These are phyloP conservation scores for Idaea straminata DNA, from an alignment of 2,888 invertebrate species.

Conservation along the genomic window DNA sequence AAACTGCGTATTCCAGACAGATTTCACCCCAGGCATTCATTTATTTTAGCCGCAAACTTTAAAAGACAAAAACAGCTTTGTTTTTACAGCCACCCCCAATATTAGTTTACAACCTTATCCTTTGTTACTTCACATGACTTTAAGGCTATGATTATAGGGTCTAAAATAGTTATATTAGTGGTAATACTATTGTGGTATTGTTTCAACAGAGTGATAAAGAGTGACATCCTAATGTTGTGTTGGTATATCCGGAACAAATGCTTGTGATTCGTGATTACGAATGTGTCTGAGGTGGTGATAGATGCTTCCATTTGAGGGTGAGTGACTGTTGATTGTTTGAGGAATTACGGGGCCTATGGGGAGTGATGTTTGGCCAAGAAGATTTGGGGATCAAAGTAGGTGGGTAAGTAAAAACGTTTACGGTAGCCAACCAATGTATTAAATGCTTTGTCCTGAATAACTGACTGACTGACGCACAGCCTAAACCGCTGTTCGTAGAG, in stretches of 20 bases:
- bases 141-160: slow-evolving; percentile 16
- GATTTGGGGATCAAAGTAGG: no score
- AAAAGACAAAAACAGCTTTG: slow-evolving; percentile 37
- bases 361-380: no score
- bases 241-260: background rate
- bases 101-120: slow-evolving; percentile 17
- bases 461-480: no score
- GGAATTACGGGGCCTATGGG: background rate
- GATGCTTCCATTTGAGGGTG: slow-evolving; percentile 17
- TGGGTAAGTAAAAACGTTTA: no score
- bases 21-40: slow-evolving; percentile 10
- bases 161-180: background rate
- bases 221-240: background rate
- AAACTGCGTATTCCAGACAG: background rate
- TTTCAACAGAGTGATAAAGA: slow-evolving; percentile 53
- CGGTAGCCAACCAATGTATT: no score
- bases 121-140: background rate
- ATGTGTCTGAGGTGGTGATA: slow-evolving; percentile 19
- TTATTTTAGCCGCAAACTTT: slow-evolving; percentile 24
- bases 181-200: slow-evolving; percentile 19
- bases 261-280: background rate
- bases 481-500: no score
- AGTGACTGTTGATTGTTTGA: background rate
- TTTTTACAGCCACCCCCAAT: slow-evolving; percentile 47
- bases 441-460: no score